Evolutionary conservation across 2,888 invertebrate genomes (phyloP), one percentile per base, ranked within the genome.

Genomic region (Tetrapedia diversipes): DNA sequence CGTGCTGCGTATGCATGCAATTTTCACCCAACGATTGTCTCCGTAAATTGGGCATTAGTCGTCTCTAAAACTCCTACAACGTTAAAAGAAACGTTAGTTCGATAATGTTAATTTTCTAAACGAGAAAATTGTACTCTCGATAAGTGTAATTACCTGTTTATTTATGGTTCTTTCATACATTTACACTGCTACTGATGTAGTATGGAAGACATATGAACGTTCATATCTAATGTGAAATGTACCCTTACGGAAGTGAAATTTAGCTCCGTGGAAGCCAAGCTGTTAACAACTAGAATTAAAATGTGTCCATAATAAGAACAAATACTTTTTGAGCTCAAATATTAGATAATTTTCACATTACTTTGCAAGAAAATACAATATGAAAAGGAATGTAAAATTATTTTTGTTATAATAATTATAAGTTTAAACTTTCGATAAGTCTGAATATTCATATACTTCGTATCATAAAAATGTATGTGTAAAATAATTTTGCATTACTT

Each of bases 31-130:
- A 8, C 60, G 51, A 73, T 70, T 79, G 73, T 79, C 71, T 71
- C 63, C 45, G 39, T 69, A 79, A 81, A 81, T 82, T 82, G 76
- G 54, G 43, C 45, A 63, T 64, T 49, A 57, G 60, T 57, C 59
- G 54, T 24, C 32, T 57, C 32, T 22, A 24, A n/a, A 51, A 61
- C n/a, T 39, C 4, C 11, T n/a, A n/a, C 6, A 10, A n/a, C 16
- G 10, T 47, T 54, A 34, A 43, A 37, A 41, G 41, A 22, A 45
- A 10, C 29, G 2, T n/a, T n/a, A n/a, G n/a, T n/a, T n/a, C 19
- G 19, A 11, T 11, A 24, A 29, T n/a, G 0, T 24, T 10, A 22
- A 16, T 29, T 24, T 11, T n/a, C 10, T 22, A 27, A 22, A 39
- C 3, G 27, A 27, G 0, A 11, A 27, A 27, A 41, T 19, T 57